Base-by-base conservation (phyloP, 2,888 invertebrate species). In the Cryptocephalus moraei region DNA sequence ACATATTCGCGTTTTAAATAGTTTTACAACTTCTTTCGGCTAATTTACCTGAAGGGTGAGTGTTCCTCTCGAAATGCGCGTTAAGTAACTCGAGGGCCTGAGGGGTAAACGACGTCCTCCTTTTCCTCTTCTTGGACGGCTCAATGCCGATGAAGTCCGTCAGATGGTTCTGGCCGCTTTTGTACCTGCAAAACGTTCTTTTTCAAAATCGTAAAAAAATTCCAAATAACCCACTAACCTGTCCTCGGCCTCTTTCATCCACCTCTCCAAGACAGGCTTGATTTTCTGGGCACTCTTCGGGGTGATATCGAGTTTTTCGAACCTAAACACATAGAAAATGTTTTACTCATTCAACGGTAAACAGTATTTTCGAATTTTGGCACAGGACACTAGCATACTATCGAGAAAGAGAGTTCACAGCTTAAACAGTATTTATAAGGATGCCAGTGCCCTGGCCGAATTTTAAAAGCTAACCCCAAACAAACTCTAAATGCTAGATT, bases 201-300 rank as follows among this genome's bases (percentile, higher is more conserved):
- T 14, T 41, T n/a, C 10, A 42, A 32, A 42, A 31, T 42, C 33
- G 11, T 42, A 3, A 40, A n/a, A 2, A 40, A n/a, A 12, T 13
- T 6, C 6, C 12, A 42, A 33, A 46, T 9, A 43, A 13, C 14
- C 33, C 44, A 50, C 52, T 52, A 48, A 94, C 86, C 94, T 90
- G 78, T 94, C 93, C 78, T 96, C 95, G 46, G 95, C 95, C 75
- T 96, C 95, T 73, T 89, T 89, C 94, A 96, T 95, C 96, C 96
- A 96, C 74, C 90, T 82, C 75, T 96, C 96, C 69, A 96, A 81
- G 63, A 96, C 96, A 60, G 96, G 96, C 75, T 95, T 95, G 71
- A 96, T 96, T 81, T 96, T 96, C 79, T 94, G 93, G 66, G 96
- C 96, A 80, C 95, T 95, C 79, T 96, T 95, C 70, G 96, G 96